These are phyloP conservation scores for Scytalopus superciliaris DNA, from an alignment of 2,113 vertebrate species.

Conservation along the genomic window DNA sequence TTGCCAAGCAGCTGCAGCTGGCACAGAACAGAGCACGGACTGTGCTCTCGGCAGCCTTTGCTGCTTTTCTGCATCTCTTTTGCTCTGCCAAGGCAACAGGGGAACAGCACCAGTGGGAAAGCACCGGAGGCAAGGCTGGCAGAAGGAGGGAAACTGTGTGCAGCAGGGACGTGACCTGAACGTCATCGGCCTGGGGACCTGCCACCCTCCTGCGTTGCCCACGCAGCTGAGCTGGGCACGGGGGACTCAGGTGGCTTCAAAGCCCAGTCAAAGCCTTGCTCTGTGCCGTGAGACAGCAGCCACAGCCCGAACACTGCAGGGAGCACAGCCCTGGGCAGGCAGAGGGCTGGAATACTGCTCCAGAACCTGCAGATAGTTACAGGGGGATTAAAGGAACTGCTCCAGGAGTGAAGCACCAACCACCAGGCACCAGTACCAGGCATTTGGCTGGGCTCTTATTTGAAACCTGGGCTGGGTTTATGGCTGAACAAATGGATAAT, in stretches of 20 bases:
- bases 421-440: rapidly evolving
- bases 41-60: not conserved
- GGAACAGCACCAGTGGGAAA: not conserved
- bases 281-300: rapidly evolving
- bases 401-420: rapidly evolving
- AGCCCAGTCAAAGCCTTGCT: not conserved
- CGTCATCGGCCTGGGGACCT: rapidly evolving
- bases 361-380: rapidly evolving
- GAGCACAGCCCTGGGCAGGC: rapidly evolving
- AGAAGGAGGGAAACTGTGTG: rapidly evolving
- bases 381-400: not conserved
- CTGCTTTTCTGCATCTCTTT: not conserved
- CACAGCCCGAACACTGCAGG: rapidly evolving
- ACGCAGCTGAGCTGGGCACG: not conserved
- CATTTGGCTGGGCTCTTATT: rapidly evolving
- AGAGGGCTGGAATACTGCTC: not conserved
- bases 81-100: not conserved
- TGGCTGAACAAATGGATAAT: rapidly evolving
- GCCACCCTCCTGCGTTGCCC: not conserved
- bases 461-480: not conserved
- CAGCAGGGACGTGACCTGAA: not conserved
- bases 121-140: not conserved
- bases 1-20: slow-evolving; percentile 23
- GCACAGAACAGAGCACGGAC: not conserved
- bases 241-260: not conserved